Conservation (phyloP, 2,113 vertebrate species). For the Dinomys branickii region DNA sequence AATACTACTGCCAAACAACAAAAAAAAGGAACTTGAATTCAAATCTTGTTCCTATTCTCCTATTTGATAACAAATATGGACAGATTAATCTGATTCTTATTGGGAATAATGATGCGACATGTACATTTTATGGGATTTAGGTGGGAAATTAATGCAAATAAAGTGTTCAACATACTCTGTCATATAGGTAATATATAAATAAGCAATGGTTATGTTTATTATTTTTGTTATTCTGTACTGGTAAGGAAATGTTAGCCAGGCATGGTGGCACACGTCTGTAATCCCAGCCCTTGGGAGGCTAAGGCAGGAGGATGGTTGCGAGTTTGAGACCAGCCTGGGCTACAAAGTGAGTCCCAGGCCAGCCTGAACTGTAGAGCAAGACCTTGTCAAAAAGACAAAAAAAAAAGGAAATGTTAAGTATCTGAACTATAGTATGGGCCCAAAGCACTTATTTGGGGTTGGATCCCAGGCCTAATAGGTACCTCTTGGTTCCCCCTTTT, state of each 20-base stretch:
- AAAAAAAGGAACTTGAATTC: not conserved
- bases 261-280: too few species aligned
- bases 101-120: not conserved
- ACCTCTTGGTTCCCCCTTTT: not conserved
- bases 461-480: not conserved
- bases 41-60: not conserved
- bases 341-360: too few species aligned
- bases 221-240: not conserved
- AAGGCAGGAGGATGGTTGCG: too few species aligned
- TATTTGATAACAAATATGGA: not conserved
- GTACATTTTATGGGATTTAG: not conserved
- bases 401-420: not conserved
- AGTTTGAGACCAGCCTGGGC: too few species aligned
- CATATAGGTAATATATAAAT: not conserved
- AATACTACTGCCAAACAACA: not conserved
- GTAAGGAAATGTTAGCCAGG: not conserved
- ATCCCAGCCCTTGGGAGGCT: too few species aligned
- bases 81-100: not conserved
- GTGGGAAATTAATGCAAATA: not conserved
- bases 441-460: conserved; percentile 25
- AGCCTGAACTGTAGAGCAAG: too few species aligned
- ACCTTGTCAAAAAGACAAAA: too few species aligned
- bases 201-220: not conserved
- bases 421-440: not conserved
- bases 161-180: not conserved